Evolutionary conservation across 2,888 invertebrate species (phyloP).

Genomic region (Patella depressa): DNA sequence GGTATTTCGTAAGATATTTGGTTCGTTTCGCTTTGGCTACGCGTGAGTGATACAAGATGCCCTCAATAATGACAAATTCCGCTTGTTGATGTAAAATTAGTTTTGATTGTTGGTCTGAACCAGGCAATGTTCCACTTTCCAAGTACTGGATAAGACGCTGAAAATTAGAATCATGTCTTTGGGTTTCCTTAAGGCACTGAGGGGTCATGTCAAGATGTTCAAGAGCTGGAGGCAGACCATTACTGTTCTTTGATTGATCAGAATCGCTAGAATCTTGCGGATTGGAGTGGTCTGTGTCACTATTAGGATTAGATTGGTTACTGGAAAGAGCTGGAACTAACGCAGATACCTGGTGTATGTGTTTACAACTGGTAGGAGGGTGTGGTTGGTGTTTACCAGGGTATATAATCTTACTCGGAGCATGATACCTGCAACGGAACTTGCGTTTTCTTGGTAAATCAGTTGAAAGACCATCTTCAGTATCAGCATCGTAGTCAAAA

Average conservation of each 20-base stretch:
- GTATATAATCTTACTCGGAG: no score
- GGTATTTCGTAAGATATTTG: conserved; percentile 22
- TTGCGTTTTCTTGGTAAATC: no score
- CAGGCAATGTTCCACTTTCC: conserved; percentile 19
- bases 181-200: background rate
- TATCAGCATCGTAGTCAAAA: background rate
- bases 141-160: conserved; percentile 11
- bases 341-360: no score
- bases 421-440: no score
- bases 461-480: background rate
- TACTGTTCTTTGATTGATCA: no score
- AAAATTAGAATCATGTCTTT: conserved; percentile 14
- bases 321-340: no score
- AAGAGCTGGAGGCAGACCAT: background rate
- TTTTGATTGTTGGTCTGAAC: conserved; percentile 26
- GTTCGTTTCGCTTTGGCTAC: conserved; percentile 28
- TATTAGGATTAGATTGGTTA: no score
- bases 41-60: conserved; percentile 29
- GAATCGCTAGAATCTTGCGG: no score
- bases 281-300: no score
- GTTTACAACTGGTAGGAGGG: no score
- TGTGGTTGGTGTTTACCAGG: no score
- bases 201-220: background rate
- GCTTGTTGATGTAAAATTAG: conserved; percentile 24
- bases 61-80: conserved; percentile 30